phyloP scores from a whole-genome alignment of 2,888 invertebrate genomes.

The Drosophila pseudotalamancana region DNA sequence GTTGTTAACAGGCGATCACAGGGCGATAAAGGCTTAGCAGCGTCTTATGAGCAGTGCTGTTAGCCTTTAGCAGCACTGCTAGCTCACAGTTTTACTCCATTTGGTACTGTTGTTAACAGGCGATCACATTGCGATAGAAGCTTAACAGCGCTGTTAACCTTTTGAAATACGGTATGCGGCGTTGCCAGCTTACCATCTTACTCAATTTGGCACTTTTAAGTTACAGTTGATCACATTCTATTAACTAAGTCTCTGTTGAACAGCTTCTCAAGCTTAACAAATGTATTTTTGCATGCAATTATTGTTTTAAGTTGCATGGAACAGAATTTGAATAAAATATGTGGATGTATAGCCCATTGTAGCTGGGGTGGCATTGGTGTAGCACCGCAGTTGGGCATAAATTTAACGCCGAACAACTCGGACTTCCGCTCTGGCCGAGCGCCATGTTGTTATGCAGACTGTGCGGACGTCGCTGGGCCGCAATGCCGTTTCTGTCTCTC shows the following conservation, averaged over 20 bases:
- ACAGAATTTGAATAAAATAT: not conserved
- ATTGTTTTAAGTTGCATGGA: not conserved
- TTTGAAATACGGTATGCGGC: too few species aligned
- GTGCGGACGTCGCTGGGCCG: slow-evolving; percentile 35
- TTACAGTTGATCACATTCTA: not conserved
- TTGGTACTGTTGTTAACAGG: not conserved
- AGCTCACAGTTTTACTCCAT: not conserved
- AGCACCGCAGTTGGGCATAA: slow-evolving; percentile 60
- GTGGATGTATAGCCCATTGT: slow-evolving; percentile 41
- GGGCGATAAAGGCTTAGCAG: too few species aligned
- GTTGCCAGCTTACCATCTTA: not conserved
- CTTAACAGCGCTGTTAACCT: too few species aligned
- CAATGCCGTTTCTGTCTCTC: slow-evolving; percentile 2
- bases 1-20: too few species aligned
- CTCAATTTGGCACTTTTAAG: not conserved
- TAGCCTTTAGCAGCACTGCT: not conserved
- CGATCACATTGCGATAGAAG: not conserved
- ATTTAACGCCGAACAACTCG: slow-evolving; percentile 68
- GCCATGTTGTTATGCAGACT: slow-evolving; percentile 72
- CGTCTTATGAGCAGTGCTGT: too few species aligned
- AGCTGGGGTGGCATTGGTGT: slow-evolving; percentile 10
- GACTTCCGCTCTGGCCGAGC: slow-evolving; percentile 71
- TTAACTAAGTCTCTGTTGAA: not conserved
- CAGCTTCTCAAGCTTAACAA: too few species aligned
- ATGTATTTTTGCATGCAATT: not conserved